A percentile compares a stretch with the other conserved stretches of the same genome.
phyloP scores from a whole-genome alignment of 2,888 invertebrate species.

The Nomada hirtipes region DNA sequence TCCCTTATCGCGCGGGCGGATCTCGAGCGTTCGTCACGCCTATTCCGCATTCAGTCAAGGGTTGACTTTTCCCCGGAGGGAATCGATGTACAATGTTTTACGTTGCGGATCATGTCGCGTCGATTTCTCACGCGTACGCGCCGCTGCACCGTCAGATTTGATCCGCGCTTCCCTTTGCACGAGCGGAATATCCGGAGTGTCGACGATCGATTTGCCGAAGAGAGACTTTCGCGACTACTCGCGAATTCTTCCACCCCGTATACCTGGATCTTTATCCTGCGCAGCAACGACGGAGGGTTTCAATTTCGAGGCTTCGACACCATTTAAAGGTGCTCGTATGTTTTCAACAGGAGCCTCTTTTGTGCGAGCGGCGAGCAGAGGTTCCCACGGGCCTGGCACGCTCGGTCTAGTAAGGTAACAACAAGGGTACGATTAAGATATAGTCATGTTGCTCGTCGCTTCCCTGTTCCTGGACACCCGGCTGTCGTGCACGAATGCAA shows the following conservation, averaged over 20 bases:
- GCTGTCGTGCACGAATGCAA: conserved; percentile 69
- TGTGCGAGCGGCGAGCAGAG: conserved; percentile 55
- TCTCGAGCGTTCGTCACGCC: conserved; percentile 50
- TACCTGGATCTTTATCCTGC: neutral
- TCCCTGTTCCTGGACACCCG: conserved; percentile 56
- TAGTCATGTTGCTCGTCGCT: conserved; percentile 62
- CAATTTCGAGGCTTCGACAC: no score
- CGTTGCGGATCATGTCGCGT: conserved; percentile 57
- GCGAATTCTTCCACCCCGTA: neutral
- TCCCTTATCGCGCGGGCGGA: conserved; percentile 40
- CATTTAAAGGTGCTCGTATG: neutral
- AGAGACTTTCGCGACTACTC: neutral
- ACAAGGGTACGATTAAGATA: conserved; percentile 66
- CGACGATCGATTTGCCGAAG: conserved; percentile 54
- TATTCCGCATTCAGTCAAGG: conserved; percentile 58
- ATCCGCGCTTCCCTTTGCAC: conserved; percentile 50
- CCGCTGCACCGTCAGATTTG: conserved; percentile 43
- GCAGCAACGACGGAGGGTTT: neutral
- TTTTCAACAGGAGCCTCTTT: conserved; percentile 10
- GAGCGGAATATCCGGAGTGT: conserved; percentile 40
- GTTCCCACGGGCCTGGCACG: conserved; percentile 66
- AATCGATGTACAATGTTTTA: conserved; percentile 50
- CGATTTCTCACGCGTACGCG: conserved; percentile 67
- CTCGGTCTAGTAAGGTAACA: conserved; percentile 70
- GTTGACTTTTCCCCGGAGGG: conserved; percentile 55